phyloP scores from a whole-genome alignment of 2,113 vertebrate species.

The Orcinus orca region DNA sequence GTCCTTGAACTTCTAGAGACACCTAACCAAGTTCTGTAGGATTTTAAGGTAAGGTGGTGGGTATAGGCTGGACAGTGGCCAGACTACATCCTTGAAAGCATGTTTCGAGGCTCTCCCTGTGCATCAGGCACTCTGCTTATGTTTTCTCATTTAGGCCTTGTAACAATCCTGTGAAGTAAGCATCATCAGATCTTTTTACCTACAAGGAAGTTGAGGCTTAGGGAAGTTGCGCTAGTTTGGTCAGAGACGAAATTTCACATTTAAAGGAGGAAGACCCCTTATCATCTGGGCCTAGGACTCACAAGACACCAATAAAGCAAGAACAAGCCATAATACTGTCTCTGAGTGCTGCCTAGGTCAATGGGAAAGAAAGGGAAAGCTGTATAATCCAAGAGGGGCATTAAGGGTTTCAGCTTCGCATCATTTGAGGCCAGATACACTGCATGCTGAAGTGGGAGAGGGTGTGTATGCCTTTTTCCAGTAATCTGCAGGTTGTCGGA shows the following conservation, averaged over 20 bases:
- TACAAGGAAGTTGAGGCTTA: neutral
- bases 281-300: neutral
- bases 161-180: neutral
- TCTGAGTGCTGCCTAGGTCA: neutral
- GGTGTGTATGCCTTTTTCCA: neutral
- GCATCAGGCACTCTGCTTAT: neutral
- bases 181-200: neutral
- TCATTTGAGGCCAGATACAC: neutral
- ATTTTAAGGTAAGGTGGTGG: neutral
- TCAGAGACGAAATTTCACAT: neutral
- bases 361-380: neutral
- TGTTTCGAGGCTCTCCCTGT: neutral
- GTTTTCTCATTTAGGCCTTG: neutral
- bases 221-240: neutral
- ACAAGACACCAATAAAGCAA: neutral
- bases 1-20: neutral
- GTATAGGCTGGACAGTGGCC: neutral
- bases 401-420: neutral
- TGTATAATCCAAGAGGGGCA: rapidly evolving
- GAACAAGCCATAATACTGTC: neutral
- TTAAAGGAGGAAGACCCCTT: neutral
- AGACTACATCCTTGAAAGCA: neutral
- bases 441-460: neutral
- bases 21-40: neutral
- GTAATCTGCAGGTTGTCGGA: neutral